A percentile compares a stretch with the other conserved stretches of the same genome.
phyloP scores from a whole-genome alignment of 2,797 vertebrate genomes.

The Tamandua tetradactyla region DNA sequence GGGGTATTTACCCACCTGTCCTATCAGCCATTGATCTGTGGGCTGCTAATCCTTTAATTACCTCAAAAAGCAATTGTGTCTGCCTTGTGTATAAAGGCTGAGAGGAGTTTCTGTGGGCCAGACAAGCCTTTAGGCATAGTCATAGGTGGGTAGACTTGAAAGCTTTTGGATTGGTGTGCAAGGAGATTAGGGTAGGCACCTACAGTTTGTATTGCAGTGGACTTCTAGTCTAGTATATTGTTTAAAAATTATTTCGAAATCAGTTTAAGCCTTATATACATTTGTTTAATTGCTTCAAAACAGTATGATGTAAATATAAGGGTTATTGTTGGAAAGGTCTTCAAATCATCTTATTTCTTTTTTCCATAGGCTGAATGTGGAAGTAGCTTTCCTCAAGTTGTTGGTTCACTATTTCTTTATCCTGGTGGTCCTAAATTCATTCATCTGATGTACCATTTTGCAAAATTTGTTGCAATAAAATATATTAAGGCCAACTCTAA shows the following conservation, averaged over 20 bases:
- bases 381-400: constrained; percentile 84
- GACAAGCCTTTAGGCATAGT: neutral
- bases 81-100: neutral
- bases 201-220: neutral
- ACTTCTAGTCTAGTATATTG: neutral
- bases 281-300: neutral
- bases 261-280: neutral
- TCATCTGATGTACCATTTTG: constrained; percentile 87
- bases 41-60: neutral
- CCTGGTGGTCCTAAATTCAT: constrained; percentile 89
- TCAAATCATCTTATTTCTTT: constrained; percentile 51
- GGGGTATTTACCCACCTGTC: too few relatives aligned
- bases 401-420: constrained; percentile 88
- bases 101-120: neutral
- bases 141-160: neutral
- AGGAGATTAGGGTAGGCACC: neutral
- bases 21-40: neutral
- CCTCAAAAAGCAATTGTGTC: too few relatives aligned
- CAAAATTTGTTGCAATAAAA: constrained; percentile 87
- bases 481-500: constrained; percentile 86
- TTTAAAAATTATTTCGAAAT: neutral
- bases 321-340: constrained; percentile 15
- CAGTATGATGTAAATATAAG: neutral
- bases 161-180: neutral
- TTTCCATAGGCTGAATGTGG: constrained; percentile 83